These are phyloP conservation scores for Chloroclysta siterata DNA, from an alignment of 2,888 invertebrate species.

Conservation along the genomic window DNA sequence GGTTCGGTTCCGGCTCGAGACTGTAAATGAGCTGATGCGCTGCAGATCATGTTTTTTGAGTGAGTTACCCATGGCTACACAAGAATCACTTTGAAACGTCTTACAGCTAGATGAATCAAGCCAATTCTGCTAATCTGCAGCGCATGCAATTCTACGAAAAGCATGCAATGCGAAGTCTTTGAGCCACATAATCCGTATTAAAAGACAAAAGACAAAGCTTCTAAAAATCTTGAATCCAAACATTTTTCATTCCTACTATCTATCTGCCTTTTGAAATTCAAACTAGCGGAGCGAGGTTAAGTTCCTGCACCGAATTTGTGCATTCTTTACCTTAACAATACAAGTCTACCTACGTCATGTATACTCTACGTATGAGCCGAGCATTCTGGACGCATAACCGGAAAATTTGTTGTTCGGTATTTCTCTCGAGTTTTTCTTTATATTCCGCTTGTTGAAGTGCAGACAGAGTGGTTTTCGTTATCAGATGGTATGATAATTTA, in stretches of 20 bases:
- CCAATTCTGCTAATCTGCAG: no score
- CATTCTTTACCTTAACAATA: slow-evolving; percentile 24
- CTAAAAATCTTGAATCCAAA: slow-evolving; percentile 6
- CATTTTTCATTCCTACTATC: slow-evolving; percentile 15
- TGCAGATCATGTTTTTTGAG: no score
- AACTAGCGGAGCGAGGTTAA: slow-evolving; percentile 10
- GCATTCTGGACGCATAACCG: slow-evolving; percentile 18
- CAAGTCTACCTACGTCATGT: neutral
- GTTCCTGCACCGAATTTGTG: slow-evolving; percentile 13
- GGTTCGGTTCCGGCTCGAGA: no score
- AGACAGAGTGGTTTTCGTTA: neutral
- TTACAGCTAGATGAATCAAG: no score
- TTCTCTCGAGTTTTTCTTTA: slow-evolving; percentile 2
- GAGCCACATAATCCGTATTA: slow-evolving; percentile 1
- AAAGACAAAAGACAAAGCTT: slow-evolving; percentile 2
- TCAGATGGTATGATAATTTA: neutral
- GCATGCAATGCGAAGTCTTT: neutral
- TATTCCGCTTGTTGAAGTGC: slow-evolving; percentile 1
- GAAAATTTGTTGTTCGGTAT: slow-evolving; percentile 12
- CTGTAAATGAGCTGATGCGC: no score
- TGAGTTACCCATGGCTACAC: no score
- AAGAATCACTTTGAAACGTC: no score
- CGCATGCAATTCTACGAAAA: neutral
- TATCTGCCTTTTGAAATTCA: slow-evolving; percentile 20
- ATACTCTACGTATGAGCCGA: slow-evolving; percentile 5